phyloP scores from a whole-genome alignment of 2,888 invertebrate genomes.

The Leptopilina myrica region DNA sequence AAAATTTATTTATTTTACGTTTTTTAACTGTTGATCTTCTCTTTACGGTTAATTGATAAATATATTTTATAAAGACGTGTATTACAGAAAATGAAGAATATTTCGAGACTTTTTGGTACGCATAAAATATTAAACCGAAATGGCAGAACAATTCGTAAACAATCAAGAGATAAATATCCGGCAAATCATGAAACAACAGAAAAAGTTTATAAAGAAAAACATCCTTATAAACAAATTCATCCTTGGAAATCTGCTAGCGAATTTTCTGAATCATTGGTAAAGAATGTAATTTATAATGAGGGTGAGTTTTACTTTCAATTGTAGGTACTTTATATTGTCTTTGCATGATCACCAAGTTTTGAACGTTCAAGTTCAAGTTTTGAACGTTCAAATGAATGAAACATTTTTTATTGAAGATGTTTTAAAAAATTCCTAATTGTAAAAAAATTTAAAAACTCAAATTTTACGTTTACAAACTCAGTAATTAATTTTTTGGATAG shows the following conservation, averaged over 20 bases:
- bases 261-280: constrained; percentile 45
- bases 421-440: too few relatives aligned
- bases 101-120: neutral
- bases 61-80: neutral
- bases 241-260: constrained; percentile 49
- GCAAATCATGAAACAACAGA: neutral
- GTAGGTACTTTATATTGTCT: neutral
- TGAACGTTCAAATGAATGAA: too few relatives aligned
- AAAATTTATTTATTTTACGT: too few relatives aligned
- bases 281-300: constrained; percentile 50
- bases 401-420: too few relatives aligned
- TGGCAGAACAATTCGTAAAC: neutral
- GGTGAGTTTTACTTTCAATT: constrained; percentile 39
- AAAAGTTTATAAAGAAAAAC: constrained; percentile 11
- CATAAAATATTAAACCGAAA: neutral
- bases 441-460: too few relatives aligned
- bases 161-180: neutral
- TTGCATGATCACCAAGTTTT: too few relatives aligned
- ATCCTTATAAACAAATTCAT: constrained; percentile 52
- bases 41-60: too few relatives aligned
- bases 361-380: too few relatives aligned
- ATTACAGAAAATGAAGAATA: constrained; percentile 8
- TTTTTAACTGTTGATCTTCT: too few relatives aligned
- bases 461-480: too few relatives aligned
- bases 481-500: too few relatives aligned